A percentile compares a stretch with the other conserved stretches of the same genome.
phyloP scores from a whole-genome alignment of 2,797 vertebrate species.

The Anomalospiza imberbis region DNA sequence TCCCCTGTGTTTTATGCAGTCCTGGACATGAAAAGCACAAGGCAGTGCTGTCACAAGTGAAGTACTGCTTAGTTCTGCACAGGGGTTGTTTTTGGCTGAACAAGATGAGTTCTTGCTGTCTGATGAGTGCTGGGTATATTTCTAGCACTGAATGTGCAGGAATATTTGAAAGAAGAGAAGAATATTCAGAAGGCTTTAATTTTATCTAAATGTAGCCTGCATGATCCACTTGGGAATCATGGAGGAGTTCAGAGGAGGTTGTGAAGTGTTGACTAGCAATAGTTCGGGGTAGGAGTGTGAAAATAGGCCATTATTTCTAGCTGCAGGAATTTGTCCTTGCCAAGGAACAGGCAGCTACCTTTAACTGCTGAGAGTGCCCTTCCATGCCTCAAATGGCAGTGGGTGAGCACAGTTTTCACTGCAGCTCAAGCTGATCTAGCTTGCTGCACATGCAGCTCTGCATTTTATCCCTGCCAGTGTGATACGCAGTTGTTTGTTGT shows the following conservation, averaged over 20 bases:
- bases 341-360: background rate
- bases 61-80: background rate
- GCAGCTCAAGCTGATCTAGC: background rate
- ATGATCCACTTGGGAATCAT: constrained; percentile 8
- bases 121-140: constrained; percentile 10
- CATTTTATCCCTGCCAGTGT: background rate
- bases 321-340: background rate
- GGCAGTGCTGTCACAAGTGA: background rate
- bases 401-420: background rate
- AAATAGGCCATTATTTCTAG: constrained; percentile 21
- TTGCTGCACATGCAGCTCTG: background rate
- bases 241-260: constrained; percentile 40
- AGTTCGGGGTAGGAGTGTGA: constrained; percentile 3
- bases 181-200: constrained; percentile 34
- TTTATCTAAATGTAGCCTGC: constrained; percentile 14
- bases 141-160: constrained; percentile 25
- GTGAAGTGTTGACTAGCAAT: constrained; percentile 33
- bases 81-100: constrained; percentile 21
- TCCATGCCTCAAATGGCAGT: background rate
- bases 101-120: background rate
- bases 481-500: background rate
- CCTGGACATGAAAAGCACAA: background rate
- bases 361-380: background rate
- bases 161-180: constrained; percentile 23
- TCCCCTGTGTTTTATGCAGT: background rate